These are phyloP conservation scores for Alectoris magna DNA, from an alignment of 2,797 vertebrate species.

Conservation along the genomic window DNA sequence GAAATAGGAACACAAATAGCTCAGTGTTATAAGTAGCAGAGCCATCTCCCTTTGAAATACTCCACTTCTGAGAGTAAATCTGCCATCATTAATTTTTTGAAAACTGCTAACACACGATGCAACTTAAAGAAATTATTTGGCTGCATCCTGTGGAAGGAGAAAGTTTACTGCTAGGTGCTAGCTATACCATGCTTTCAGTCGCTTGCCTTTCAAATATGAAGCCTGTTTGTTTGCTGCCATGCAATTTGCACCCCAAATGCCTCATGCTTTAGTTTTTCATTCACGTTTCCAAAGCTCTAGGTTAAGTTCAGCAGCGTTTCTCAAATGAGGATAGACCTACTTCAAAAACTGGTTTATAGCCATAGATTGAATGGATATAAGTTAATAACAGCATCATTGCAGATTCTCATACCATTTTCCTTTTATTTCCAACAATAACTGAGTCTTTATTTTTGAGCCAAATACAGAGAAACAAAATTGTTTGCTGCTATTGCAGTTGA, in stretches of 20 bases:
- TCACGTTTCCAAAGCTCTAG: not conserved
- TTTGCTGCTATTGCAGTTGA: not conserved
- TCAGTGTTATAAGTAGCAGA: not conserved
- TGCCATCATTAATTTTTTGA: accelerated
- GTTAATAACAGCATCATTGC: not conserved
- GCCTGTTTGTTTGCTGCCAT: not conserved
- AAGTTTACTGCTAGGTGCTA: not conserved
- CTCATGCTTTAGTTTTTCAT: not conserved
- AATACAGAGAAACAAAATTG: not conserved
- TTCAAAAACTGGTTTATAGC: not conserved
- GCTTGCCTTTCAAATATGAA: not conserved
- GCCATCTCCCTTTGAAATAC: not conserved
- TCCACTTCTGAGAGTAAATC: not conserved
- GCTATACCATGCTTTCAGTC: not conserved
- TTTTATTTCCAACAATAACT: not conserved
- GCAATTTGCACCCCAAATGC: not conserved
- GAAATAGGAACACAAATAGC: not conserved
- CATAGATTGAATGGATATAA: not conserved
- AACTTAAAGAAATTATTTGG: not conserved
- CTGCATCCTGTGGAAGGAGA: not conserved
- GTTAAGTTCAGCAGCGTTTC: not conserved
- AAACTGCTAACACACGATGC: not conserved
- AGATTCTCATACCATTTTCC: not conserved
- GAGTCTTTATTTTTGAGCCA: not conserved
- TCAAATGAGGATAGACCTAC: not conserved